phyloP scores from a whole-genome alignment of 1,140 invertebrate genomes.

The Glossosoma conforme region DNA sequence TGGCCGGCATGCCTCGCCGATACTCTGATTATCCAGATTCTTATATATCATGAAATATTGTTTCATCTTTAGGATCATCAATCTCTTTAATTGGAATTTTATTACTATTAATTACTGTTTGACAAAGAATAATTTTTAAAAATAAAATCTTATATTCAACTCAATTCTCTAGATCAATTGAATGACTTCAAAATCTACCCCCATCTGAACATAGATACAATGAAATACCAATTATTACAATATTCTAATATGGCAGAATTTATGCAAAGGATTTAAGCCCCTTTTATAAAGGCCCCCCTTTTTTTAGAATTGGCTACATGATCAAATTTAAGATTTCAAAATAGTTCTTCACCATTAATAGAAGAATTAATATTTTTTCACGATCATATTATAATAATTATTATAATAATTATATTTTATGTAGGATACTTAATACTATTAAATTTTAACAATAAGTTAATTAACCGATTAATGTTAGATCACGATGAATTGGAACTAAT shows the following conservation, averaged over 20 bases:
- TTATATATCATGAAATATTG: constrained; percentile 36
- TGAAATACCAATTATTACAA: constrained; percentile 41
- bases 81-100: constrained; percentile 45
- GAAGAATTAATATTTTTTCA: constrained; percentile 58
- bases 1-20: constrained; percentile 67
- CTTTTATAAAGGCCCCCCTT: constrained; percentile 54
- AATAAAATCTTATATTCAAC: constrained; percentile 35
- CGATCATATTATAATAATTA: constrained; percentile 53
- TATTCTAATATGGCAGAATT: constrained; percentile 52
- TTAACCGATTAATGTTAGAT: constrained; percentile 49
- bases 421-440: constrained; percentile 54
- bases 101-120: constrained; percentile 44
- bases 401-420: constrained; percentile 54
- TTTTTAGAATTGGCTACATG: constrained; percentile 52
- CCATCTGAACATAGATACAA: constrained; percentile 43
- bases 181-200: constrained; percentile 45
- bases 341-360: constrained; percentile 53
- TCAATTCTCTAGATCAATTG: constrained; percentile 40
- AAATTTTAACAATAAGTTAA: constrained; percentile 48
- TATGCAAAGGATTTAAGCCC: constrained; percentile 54
- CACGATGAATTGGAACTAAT: constrained; percentile 56
- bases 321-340: constrained; percentile 51
- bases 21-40: constrained; percentile 64
- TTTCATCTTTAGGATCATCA: constrained; percentile 52
- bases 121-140: background rate